phyloP scores from a whole-genome alignment of 2,888 invertebrate genomes.

The Cinara cedri region DNA sequence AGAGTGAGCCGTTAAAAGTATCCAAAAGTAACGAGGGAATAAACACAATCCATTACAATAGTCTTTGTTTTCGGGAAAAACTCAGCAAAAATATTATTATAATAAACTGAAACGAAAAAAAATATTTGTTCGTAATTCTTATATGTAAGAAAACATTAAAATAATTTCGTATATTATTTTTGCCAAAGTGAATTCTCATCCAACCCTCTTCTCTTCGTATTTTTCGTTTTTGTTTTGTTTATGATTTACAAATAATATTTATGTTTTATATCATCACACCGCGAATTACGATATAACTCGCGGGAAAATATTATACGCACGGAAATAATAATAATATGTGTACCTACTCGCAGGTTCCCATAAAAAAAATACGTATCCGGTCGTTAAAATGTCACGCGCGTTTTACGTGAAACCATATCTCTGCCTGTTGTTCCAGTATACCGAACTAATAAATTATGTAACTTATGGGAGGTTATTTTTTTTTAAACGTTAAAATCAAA shows the following conservation, averaged over 20 bases:
- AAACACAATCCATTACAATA: too few species aligned
- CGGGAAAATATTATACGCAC: conserved; percentile 2
- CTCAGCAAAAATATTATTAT: neutral
- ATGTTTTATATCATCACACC: neutral
- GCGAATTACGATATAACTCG: neutral
- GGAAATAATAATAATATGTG: neutral
- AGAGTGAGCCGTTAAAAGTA: too few species aligned
- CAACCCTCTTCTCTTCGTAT: neutral
- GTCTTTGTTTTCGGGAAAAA: too few species aligned
- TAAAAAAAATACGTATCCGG: conserved; percentile 51
- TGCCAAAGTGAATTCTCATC: neutral
- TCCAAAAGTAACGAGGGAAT: too few species aligned
- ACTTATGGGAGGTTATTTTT: conserved; percentile 18
- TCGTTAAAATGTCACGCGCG: conserved; percentile 53
- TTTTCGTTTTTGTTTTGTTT: neutral
- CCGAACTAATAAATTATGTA: conserved; percentile 22
- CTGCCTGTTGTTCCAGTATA: neutral
- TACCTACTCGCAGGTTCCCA: conserved; percentile 21
- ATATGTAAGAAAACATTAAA: too few species aligned
- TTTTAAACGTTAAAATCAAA: conserved; percentile 11
- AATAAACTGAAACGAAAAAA: neutral
- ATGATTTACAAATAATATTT: conserved; percentile 30
- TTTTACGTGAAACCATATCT: conserved; percentile 36
- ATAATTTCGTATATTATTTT: neutral
- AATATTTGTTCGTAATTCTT: too few species aligned